These are phyloP conservation scores for Nephotettix cincticeps DNA, from an alignment of 1,140 invertebrate genomes.

Conservation along the genomic window DNA sequence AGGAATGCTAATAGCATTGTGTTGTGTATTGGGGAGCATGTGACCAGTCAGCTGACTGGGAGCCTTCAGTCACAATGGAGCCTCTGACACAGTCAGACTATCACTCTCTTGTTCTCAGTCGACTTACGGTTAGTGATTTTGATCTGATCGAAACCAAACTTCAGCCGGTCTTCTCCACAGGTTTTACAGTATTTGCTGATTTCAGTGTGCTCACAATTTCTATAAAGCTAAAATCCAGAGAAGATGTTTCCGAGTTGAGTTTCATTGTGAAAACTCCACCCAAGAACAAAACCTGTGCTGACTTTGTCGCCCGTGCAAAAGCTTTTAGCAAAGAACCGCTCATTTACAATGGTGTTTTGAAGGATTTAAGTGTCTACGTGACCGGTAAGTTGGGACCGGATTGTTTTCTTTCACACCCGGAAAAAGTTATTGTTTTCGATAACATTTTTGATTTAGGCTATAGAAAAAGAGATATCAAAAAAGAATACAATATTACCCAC, in stretches of 20 bases:
- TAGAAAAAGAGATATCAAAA: not conserved
- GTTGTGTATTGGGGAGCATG: too few relatives aligned
- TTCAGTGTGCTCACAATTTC: not conserved
- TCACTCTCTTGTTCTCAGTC: not conserved
- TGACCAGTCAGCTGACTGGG: conserved; percentile 3
- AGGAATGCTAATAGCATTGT: too few relatives aligned
- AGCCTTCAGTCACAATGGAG: not conserved
- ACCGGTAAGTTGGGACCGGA: not conserved
- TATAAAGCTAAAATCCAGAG: not conserved
- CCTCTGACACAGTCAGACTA: not conserved
- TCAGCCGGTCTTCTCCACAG: not conserved
- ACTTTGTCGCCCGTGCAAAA: conserved; percentile 8
- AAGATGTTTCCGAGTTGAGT: not conserved
- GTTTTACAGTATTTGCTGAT: conserved; percentile 1
- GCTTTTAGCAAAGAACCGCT: conserved; percentile 22
- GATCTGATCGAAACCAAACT: not conserved
- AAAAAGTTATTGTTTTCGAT: conserved; percentile 22
- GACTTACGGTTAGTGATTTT: not conserved
- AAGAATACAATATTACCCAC: conserved; percentile 4
- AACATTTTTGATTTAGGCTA: conserved; percentile 3
- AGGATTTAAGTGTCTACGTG: not conserved
- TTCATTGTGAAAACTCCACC: conserved; percentile 25
- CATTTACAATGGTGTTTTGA: conserved; percentile 5
- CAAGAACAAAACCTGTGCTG: not conserved
- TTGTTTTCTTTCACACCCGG: conserved; percentile 2